These are phyloP conservation scores for Bombus breviceps DNA, from an alignment of 1,140 invertebrate genomes.

Conservation along the genomic window DNA sequence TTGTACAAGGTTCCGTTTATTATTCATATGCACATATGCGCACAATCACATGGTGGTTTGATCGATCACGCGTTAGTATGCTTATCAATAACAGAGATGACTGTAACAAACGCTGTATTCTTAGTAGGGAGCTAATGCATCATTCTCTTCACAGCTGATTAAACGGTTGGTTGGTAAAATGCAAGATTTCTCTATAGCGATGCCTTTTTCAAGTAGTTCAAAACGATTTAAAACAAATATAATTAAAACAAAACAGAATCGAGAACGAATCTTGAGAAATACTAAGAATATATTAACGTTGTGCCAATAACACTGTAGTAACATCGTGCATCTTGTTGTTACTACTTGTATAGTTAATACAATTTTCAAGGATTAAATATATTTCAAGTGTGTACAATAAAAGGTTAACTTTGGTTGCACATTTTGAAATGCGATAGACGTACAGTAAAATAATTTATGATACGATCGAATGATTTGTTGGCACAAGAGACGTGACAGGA, in stretches of 20 bases:
- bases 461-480: not conserved
- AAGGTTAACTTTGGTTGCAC: not conserved
- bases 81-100: constrained; percentile 3
- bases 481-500: not conserved
- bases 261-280: not conserved
- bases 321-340: not conserved
- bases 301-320: not conserved
- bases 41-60: constrained; percentile 50
- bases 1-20: constrained; percentile 72
- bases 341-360: not conserved
- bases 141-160: not conserved
- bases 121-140: not conserved
- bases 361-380: not conserved
- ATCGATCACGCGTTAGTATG: constrained; percentile 40
- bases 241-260: not conserved
- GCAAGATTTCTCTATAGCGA: not conserved
- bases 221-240: not conserved
- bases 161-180: not conserved
- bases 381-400: not conserved
- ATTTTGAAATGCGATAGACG: not conserved
- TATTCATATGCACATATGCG: constrained; percentile 61
- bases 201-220: not conserved
- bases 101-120: not conserved
- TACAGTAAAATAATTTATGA: not conserved
- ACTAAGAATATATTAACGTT: not conserved